Percentiles rank a stretch among this genome's conserved stretches.
Evolutionary conservation across 30 jellyfish, hydroid and myxozoan species (phyloP).

Genomic region (Aurelia sp.): DNA sequence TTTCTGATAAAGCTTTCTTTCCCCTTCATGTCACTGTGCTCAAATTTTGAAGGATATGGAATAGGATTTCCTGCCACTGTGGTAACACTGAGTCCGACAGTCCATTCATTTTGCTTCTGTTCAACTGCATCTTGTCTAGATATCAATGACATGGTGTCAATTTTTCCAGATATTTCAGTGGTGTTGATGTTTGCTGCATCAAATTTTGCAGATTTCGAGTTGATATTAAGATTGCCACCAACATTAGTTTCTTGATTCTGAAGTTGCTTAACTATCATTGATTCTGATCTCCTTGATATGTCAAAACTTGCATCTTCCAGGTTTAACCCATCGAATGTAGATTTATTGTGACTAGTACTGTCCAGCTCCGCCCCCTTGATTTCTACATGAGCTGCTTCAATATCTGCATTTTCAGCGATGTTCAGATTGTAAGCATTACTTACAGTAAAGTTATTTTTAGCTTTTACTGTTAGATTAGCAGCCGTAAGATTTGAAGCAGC

Average conservation of each 20-base stretch:
- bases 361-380: background rate
- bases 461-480: background rate
- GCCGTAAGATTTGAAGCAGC: background rate
- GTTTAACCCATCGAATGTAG: background rate
- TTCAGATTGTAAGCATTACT: background rate
- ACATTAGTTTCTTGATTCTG: background rate
- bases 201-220: background rate
- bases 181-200: slow-evolving; percentile 1
- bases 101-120: background rate
- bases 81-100: slow-evolving; percentile 4
- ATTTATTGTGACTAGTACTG: background rate
- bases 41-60: slow-evolving; percentile 3
- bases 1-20: background rate
- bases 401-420: background rate
- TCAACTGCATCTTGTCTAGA: background rate
- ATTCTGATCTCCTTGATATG: background rate
- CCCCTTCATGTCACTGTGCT: background rate
- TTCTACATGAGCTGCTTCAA: background rate
- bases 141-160: background rate
- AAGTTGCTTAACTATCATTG: background rate
- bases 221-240: background rate
- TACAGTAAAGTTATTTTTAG: background rate
- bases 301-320: background rate
- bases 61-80: background rate
- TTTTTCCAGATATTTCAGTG: background rate